Percentiles rank a stretch among this genome's conserved stretches.
These are phyloP conservation scores for Colistium nudipinnis DNA, from an alignment of 2,113 vertebrate genomes.

Conservation along the genomic window DNA sequence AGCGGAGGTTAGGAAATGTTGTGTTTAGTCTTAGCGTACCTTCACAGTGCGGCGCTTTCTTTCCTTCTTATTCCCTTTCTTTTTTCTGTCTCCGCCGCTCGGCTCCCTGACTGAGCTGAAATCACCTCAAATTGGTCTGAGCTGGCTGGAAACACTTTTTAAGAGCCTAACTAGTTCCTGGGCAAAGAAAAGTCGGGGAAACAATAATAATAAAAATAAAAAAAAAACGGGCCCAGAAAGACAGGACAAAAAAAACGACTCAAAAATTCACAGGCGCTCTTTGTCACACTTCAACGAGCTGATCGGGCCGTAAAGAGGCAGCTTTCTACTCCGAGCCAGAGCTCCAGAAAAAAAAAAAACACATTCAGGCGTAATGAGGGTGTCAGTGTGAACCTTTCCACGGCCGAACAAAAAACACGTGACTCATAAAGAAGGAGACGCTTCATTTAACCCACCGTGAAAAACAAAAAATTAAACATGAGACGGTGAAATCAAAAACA, in stretches of 20 bases:
- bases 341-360: constrained; percentile 37
- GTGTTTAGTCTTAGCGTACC: constrained; percentile 51
- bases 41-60: constrained; percentile 28
- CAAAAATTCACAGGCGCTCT: constrained; percentile 62
- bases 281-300: constrained; percentile 64
- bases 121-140: constrained; percentile 67
- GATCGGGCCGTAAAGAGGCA: constrained; percentile 49
- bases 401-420: constrained; percentile 26
- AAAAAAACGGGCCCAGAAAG: too few relatives aligned
- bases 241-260: too few relatives aligned
- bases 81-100: constrained; percentile 26
- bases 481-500: constrained; percentile 35
- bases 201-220: constrained; percentile 39
- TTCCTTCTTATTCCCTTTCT: constrained; percentile 17
- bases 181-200: constrained; percentile 38
- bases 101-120: constrained; percentile 51
- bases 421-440: constrained; percentile 41
- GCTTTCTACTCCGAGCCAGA: constrained; percentile 47
- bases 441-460: constrained; percentile 65
- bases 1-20: constrained; percentile 50
- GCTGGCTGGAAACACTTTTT: constrained; percentile 59
- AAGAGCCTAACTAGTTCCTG: constrained; percentile 41
- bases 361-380: constrained; percentile 51
- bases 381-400: constrained; percentile 48
- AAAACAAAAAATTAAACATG: constrained; percentile 57